Evolutionary conservation across 2,113 vertebrate genomes (phyloP).

Genomic region (Gopherus evgoodei): DNA sequence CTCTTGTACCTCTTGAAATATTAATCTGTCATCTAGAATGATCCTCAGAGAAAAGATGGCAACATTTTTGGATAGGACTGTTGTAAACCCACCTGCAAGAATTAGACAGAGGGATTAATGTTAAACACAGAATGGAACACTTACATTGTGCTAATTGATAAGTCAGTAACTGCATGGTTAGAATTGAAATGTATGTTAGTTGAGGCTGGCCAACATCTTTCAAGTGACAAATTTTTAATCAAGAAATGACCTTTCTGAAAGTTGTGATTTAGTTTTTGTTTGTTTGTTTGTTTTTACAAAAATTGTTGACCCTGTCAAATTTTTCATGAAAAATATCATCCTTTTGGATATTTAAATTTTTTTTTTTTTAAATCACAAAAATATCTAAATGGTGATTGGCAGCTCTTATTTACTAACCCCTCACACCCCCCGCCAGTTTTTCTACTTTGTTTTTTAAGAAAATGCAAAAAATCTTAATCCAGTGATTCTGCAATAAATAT

Average conservation of each 20-base stretch:
- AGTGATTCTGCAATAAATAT: accelerated
- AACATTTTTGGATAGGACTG: background rate
- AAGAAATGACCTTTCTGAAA: background rate
- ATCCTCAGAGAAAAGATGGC: background rate
- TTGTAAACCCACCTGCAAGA: background rate
- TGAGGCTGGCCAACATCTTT: accelerated
- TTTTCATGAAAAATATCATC: background rate
- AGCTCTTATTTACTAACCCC: background rate
- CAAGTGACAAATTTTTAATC: background rate
- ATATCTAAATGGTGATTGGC: background rate
- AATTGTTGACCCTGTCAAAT: background rate
- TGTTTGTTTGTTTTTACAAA: no score
- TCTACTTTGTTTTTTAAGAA: background rate
- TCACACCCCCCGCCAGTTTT: background rate
- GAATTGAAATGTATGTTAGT: background rate
- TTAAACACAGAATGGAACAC: background rate
- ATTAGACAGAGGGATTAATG: background rate
- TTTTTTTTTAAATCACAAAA: background rate
- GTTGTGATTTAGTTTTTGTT: no score
- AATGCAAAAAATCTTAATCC: background rate
- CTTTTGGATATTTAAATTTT: background rate
- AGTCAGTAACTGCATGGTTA: background rate
- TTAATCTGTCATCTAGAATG: background rate
- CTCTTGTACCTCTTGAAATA: slow-evolving; percentile 8
- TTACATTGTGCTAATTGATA: background rate